phyloP scores from a whole-genome alignment of 2,888 invertebrate genomes.

The Eumerus sabulonum region DNA sequence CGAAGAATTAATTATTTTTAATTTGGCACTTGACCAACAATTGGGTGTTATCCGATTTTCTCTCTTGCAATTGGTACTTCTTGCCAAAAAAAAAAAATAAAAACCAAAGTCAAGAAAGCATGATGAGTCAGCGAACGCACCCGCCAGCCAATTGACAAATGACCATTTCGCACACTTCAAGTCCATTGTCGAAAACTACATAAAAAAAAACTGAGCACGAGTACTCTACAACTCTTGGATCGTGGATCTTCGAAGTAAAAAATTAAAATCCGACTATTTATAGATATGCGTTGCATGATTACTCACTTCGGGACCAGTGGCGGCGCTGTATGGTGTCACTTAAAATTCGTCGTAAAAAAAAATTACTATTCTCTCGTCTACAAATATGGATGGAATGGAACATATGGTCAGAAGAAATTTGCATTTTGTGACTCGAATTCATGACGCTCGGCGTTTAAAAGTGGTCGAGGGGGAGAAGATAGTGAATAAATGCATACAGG shows the following conservation, averaged over 20 bases:
- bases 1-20: constrained; percentile 42
- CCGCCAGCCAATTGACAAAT: constrained; percentile 12
- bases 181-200: too few relatives aligned
- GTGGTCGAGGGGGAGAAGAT: constrained; percentile 7
- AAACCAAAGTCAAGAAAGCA: too few relatives aligned
- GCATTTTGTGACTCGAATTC: constrained; percentile 10
- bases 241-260: too few relatives aligned
- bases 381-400: constrained; percentile 51
- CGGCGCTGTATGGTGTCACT: constrained; percentile 22
- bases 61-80: constrained; percentile 14
- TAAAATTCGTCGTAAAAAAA: constrained; percentile 34
- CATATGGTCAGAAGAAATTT: constrained; percentile 54
- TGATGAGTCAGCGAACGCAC: constrained; percentile 28
- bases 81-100: background rate
- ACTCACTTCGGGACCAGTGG: constrained; percentile 13
- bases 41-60: too few relatives aligned
- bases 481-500: constrained; percentile 18
- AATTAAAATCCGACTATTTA: constrained; percentile 18
- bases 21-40: constrained; percentile 30
- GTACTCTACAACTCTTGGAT: too few relatives aligned
- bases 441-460: constrained; percentile 21
- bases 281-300: constrained; percentile 28
- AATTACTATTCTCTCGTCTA: constrained; percentile 13
- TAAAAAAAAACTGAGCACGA: too few relatives aligned
- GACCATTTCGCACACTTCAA: background rate